A percentile compares a stretch with the other conserved stretches of the same genome.
These are phyloP conservation scores for Cyphomyrus plagiostoma DNA, from an alignment of 2,113 vertebrate genomes.

Conservation along the genomic window DNA sequence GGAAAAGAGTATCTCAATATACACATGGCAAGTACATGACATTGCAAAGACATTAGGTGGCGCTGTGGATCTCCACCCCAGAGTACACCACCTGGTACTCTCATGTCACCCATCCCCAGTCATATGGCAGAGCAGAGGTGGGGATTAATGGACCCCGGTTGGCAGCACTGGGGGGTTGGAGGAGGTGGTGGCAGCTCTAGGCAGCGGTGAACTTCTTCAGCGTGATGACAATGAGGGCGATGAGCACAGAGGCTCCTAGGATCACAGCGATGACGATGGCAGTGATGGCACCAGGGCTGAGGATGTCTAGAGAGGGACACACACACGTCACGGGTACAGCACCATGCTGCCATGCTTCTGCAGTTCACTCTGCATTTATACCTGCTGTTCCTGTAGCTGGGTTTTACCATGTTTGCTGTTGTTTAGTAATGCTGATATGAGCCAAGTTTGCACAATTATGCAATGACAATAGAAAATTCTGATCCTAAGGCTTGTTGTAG, in stretches of 20 bases:
- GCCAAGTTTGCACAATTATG: background rate
- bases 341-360: background rate
- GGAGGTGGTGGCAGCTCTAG: constrained; percentile 36
- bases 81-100: background rate
- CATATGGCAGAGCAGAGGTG: background rate
- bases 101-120: background rate
- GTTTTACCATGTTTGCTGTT: background rate
- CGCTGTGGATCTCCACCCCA: background rate
- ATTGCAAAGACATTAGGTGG: background rate
- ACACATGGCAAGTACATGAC: background rate
- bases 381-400: background rate
- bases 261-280: constrained; percentile 91
- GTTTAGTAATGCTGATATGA: background rate
- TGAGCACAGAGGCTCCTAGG: constrained; percentile 85
- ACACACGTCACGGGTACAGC: constrained; percentile 6
- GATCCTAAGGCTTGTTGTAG: background rate
- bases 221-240: constrained; percentile 85
- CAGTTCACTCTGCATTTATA: background rate
- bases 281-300: constrained; percentile 89
- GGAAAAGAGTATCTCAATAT: background rate
- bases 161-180: background rate
- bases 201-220: constrained; percentile 86
- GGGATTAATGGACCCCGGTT: background rate
- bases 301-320: constrained; percentile 58
- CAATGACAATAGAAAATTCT: background rate